A percentile compares a stretch with the other conserved stretches of the same genome.
These are phyloP conservation scores for Boulengerochromis microlepis DNA, from an alignment of 2,113 vertebrate species.

Conservation along the genomic window DNA sequence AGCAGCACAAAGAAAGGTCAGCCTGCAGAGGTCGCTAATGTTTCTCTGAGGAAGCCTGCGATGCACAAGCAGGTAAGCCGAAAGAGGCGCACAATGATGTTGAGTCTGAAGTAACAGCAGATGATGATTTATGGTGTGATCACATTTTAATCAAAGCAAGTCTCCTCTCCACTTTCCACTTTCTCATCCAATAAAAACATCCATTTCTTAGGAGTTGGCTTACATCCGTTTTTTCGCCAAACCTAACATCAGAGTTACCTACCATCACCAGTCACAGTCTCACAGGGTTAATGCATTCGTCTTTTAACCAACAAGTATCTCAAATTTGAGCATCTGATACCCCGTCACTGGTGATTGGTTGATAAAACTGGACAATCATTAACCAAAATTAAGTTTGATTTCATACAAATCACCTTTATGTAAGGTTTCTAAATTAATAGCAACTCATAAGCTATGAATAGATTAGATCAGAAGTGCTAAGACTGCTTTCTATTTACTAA, in stretches of 20 bases:
- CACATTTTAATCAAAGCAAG: neutral
- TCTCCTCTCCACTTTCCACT: neutral
- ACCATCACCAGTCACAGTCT: neutral
- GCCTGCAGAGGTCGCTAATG: neutral
- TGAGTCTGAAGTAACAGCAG: neutral
- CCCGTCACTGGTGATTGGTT: neutral
- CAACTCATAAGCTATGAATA: neutral
- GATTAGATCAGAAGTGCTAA: neutral
- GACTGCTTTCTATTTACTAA: neutral
- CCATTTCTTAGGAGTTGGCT: no score
- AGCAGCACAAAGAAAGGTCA: neutral
- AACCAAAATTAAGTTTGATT: neutral
- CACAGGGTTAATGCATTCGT: rapidly evolving
- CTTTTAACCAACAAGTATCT: neutral
- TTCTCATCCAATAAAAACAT: neutral
- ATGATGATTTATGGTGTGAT: neutral
- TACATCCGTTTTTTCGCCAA: rapidly evolving
- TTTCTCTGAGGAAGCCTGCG: slow-evolving; percentile 13
- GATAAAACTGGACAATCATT: neutral
- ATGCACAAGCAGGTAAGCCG: slow-evolving; percentile 5
- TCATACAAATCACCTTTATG: neutral
- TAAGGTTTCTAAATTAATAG: neutral
- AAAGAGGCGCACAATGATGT: rapidly evolving
- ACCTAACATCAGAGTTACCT: neutral
- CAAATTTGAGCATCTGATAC: neutral